Conservation (phyloP, 1,140 invertebrate species). For the Popillia japonica region DNA sequence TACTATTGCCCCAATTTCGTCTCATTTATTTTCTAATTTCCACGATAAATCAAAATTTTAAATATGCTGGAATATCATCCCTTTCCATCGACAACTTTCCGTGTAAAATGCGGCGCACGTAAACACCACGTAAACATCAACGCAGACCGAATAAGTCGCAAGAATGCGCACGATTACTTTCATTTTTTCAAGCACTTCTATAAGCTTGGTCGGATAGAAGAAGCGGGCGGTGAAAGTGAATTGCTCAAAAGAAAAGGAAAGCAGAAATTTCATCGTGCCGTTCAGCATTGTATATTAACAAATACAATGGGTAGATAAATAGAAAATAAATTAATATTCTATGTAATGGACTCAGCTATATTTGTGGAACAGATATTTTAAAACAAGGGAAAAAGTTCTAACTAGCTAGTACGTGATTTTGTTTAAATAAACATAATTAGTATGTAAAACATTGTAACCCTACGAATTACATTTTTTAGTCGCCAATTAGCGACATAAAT, state of each 20-base stretch:
- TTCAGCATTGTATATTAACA: not conserved
- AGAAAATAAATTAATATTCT: slow-evolving; percentile 16
- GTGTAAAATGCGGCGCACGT: not conserved
- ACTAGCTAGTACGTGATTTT: no score
- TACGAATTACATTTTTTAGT: no score
- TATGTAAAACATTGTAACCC: no score
- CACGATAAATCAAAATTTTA: no score
- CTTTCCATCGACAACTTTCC: not conserved
- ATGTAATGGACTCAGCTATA: not conserved
- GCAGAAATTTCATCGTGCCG: not conserved
- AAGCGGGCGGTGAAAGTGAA: slow-evolving; percentile 10
- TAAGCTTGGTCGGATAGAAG: not conserved
- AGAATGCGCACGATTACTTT: not conserved
- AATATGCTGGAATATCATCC: not conserved
- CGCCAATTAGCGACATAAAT: no score
- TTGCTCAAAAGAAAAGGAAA: slow-evolving; percentile 18
- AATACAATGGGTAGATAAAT: not conserved
- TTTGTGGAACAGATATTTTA: no score
- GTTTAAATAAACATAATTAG: no score
- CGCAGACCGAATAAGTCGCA: not conserved
- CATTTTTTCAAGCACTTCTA: not conserved
- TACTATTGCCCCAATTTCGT: no score
- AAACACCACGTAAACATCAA: not conserved
- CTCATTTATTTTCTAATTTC: no score
- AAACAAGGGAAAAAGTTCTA: no score